Evolutionary conservation across 2,888 invertebrate species (phyloP).

Genomic region (Omphaloscelis lunosa): DNA sequence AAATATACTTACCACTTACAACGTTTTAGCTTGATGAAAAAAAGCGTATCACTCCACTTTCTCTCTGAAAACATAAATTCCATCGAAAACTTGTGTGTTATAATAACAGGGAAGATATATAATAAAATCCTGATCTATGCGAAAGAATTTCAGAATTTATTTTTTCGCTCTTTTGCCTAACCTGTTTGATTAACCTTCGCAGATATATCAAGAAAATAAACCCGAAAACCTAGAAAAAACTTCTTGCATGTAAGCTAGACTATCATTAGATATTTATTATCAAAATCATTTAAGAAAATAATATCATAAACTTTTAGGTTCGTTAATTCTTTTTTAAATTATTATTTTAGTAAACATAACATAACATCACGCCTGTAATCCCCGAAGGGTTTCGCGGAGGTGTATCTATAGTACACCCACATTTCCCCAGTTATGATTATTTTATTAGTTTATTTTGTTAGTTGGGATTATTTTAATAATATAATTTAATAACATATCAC

Average conservation of each 20-base stretch:
- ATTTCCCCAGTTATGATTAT: too few relatives aligned
- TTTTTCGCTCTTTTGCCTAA: constrained; percentile 24
- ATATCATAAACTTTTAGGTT: neutral
- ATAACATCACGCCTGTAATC: too few relatives aligned
- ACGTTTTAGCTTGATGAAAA: constrained; percentile 69
- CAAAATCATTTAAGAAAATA: constrained; percentile 4
- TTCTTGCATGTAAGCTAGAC: constrained; percentile 2
- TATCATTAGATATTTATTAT: constrained; percentile 12
- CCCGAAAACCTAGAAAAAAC: constrained; percentile 7
- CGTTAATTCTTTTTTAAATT: neutral
- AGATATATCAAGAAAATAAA: constrained; percentile 39
- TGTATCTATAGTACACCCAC: too few relatives aligned
- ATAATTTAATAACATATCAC: too few relatives aligned
- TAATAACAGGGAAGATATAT: constrained; percentile 55
- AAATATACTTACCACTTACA: constrained; percentile 70
- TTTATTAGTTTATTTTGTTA: too few relatives aligned
- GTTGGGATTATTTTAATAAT: too few relatives aligned
- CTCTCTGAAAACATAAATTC: constrained; percentile 41
- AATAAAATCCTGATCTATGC: constrained; percentile 48
- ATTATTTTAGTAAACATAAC: too few relatives aligned
- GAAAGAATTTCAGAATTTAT: constrained; percentile 32
- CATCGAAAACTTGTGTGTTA: constrained; percentile 56
- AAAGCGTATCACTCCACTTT: constrained; percentile 51
- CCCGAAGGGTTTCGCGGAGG: too few relatives aligned
- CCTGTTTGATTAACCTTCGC: constrained; percentile 14